Conservation (phyloP, 2,888 invertebrate species). For the Leptura quadrifasciata region DNA sequence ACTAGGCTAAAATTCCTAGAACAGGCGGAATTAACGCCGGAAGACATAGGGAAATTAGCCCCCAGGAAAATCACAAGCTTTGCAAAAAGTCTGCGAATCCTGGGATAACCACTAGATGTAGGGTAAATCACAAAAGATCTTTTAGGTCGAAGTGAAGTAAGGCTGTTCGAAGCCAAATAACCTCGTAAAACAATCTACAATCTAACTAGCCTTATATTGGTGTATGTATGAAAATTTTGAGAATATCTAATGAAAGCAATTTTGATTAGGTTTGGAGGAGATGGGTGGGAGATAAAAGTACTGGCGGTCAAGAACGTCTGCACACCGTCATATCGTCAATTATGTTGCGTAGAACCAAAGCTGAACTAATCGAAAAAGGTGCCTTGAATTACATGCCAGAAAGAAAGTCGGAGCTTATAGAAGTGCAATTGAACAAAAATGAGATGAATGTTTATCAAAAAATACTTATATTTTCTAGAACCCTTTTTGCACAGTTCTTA, state of each 20-base stretch:
- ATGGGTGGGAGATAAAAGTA: conserved; percentile 91
- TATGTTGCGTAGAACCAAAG: conserved; percentile 92
- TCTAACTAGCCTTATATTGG: too few relatives aligned
- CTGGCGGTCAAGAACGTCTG: conserved; percentile 87
- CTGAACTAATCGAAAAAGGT: conserved; percentile 82
- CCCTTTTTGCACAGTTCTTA: conserved; percentile 85
- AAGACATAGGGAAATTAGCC: too few relatives aligned
- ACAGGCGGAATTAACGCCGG: too few relatives aligned
- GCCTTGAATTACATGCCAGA: conserved; percentile 79
- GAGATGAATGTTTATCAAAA: conserved; percentile 88
- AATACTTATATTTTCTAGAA: conserved; percentile 82
- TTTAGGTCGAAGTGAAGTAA: too few relatives aligned
- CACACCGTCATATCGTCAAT: conserved; percentile 89
- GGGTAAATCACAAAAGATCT: too few relatives aligned
- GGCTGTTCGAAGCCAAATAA: too few relatives aligned
- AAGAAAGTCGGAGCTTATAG: conserved; percentile 76
- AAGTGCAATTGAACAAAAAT: conserved; percentile 80
- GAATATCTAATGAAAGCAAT: background rate
- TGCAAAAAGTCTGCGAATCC: too few relatives aligned
- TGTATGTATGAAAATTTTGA: background rate
- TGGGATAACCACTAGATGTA: too few relatives aligned
- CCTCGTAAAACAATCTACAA: too few relatives aligned
- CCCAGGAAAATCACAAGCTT: too few relatives aligned
- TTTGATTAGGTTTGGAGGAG: conserved; percentile 78
- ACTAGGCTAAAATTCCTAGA: too few relatives aligned